Conservation (phyloP, 92 coral and sea anemone species). For the Epizoanthus fatuus region DNA sequence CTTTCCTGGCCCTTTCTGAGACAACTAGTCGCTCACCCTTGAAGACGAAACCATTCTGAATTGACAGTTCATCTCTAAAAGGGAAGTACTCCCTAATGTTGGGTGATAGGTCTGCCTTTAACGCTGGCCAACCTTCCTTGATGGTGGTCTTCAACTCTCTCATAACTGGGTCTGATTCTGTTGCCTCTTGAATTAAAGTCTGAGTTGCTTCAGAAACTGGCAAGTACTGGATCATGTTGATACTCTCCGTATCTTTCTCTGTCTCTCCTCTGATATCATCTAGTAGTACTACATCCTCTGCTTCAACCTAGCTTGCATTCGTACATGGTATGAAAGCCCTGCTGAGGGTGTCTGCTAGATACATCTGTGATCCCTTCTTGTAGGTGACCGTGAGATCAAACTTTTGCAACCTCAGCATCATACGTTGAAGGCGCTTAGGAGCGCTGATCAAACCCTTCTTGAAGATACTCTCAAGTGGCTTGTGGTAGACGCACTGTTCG, state of each 20-base stretch:
- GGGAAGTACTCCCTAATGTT: slow-evolving; percentile 12
- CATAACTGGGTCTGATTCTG: slow-evolving; percentile 41
- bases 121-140: slow-evolving; percentile 55
- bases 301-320: background rate
- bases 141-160: slow-evolving; percentile 50
- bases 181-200: slow-evolving; percentile 31
- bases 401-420: slow-evolving; percentile 41
- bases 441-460: background rate
- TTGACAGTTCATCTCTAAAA: slow-evolving; percentile 11
- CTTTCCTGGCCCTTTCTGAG: slow-evolving; percentile 1
- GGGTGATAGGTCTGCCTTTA: slow-evolving; percentile 30
- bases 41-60: slow-evolving; percentile 15
- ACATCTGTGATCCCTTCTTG: slow-evolving; percentile 38
- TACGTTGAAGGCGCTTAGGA: slow-evolving; percentile 48
- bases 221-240: slow-evolving; percentile 54
- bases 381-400: slow-evolving; percentile 26
- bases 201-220: slow-evolving; percentile 52
- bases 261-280: slow-evolving; percentile 35
- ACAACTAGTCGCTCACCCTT: slow-evolving; percentile 21
- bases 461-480: slow-evolving; percentile 28
- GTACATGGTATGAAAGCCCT: background rate
- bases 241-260: slow-evolving; percentile 38
- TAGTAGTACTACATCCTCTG: background rate
- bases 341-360: slow-evolving; percentile 35
- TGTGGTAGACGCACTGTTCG: slow-evolving; percentile 15